Conservation (phyloP, 2,113 vertebrate genomes). For the Tychaedon coryphoeus region DNA sequence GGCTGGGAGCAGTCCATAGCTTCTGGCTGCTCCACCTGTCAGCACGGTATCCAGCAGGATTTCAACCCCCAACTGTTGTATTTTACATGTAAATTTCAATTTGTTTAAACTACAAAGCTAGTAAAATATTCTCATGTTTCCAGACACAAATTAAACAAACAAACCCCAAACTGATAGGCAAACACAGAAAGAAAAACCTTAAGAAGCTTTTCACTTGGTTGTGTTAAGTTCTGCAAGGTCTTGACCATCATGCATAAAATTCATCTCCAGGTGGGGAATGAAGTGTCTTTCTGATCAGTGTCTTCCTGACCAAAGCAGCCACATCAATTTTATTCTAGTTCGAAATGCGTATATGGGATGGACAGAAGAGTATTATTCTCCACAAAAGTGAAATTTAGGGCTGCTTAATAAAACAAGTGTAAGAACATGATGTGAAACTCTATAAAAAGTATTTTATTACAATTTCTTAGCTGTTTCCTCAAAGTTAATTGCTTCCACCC, state of each 20-base stretch:
- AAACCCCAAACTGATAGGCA: not conserved
- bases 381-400: not conserved
- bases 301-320: not conserved
- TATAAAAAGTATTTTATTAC: conserved; percentile 4
- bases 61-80: not conserved
- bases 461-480: not conserved
- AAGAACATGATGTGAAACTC: not conserved
- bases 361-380: not conserved
- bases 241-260: not conserved
- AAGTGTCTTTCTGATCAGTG: not conserved
- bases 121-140: not conserved
- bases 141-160: not conserved
- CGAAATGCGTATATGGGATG: not conserved
- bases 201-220: not conserved
- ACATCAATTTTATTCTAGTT: not conserved
- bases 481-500: conserved; percentile 14
- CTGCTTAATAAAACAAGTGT: not conserved
- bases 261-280: not conserved
- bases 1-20: not conserved
- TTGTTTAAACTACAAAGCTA: not conserved
- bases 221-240: not conserved
- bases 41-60: not conserved
- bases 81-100: not conserved
- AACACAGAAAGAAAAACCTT: not conserved
- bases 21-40: conserved; percentile 21